A percentile compares a stretch with the other conserved stretches of the same genome.
Evolutionary conservation across 2,797 vertebrate genomes (phyloP).

Genomic region (Zenarchopterus dispar): DNA sequence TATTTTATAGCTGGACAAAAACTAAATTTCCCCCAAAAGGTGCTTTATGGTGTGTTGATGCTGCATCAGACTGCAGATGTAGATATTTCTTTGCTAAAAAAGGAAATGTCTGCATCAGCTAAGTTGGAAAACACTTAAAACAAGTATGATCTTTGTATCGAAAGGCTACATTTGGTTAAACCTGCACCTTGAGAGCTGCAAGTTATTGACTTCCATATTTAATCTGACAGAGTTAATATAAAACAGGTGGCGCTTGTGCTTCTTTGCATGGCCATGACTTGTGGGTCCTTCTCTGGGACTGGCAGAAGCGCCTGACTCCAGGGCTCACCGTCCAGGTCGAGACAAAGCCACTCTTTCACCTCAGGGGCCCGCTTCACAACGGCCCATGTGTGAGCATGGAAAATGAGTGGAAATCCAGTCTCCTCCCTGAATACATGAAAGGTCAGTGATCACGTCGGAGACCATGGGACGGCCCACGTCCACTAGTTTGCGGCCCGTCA

Average conservation of each 20-base stretch:
- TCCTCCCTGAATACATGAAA: slow-evolving; percentile 81
- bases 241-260: slow-evolving; percentile 77
- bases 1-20: slow-evolving; percentile 4
- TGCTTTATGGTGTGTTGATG: slow-evolving; percentile 4
- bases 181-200: slow-evolving; percentile 38
- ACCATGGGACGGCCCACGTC: slow-evolving; percentile 51
- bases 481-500: slow-evolving; percentile 63
- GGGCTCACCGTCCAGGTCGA: slow-evolving; percentile 66
- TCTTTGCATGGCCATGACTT: slow-evolving; percentile 58
- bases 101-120: background rate
- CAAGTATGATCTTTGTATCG: slow-evolving; percentile 21
- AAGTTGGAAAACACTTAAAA: slow-evolving; percentile 25
- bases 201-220: slow-evolving; percentile 75
- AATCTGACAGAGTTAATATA: slow-evolving; percentile 79
- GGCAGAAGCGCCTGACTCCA: slow-evolving; percentile 69
- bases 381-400: slow-evolving; percentile 76
- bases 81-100: background rate
- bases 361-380: slow-evolving; percentile 66
- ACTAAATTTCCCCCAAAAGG: background rate
- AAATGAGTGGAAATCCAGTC: slow-evolving; percentile 79
- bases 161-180: slow-evolving; percentile 35
- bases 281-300: slow-evolving; percentile 67
- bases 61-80: background rate
- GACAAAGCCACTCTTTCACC: slow-evolving; percentile 83
- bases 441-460: slow-evolving; percentile 78